These are phyloP conservation scores for Steatocranus sp. DNA, from an alignment of 2,797 vertebrate species.

Conservation along the genomic window DNA sequence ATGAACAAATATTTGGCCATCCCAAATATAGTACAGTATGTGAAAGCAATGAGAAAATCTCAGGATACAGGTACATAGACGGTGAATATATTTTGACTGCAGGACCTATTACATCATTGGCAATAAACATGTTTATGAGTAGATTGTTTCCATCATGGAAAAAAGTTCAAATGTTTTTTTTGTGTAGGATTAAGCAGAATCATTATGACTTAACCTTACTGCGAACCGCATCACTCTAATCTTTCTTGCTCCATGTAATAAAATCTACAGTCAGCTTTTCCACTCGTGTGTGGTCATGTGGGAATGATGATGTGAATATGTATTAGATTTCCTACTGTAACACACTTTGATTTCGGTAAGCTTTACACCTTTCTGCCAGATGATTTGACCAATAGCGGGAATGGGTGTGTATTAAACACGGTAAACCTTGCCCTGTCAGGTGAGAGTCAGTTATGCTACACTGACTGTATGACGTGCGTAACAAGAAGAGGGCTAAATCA, in stretches of 20 bases:
- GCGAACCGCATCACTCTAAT: background rate
- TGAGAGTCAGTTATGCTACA: background rate
- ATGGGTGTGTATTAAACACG: background rate
- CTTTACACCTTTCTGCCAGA: background rate
- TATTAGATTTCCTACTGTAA: slow-evolving; percentile 18
- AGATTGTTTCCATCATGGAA: slow-evolving; percentile 30
- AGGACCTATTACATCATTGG: background rate
- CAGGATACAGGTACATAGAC: background rate
- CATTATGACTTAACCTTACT: background rate
- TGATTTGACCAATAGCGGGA: background rate
- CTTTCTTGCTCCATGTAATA: background rate
- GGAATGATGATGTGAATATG: background rate
- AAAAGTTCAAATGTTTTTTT: background rate
- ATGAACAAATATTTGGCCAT: background rate
- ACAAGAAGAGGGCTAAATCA: background rate
- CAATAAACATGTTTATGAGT: background rate
- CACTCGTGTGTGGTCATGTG: slow-evolving; percentile 18
- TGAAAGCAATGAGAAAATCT: background rate
- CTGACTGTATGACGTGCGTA: background rate
- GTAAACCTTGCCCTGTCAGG: background rate
- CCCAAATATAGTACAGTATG: background rate
- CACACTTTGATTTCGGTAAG: background rate
- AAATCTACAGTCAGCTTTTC: slow-evolving; percentile 46
- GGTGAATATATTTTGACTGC: background rate
- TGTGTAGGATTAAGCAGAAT: background rate